Evolutionary conservation across 2,888 invertebrate genomes (phyloP), one percentile per base, ranked within the genome.

Genomic region (Drosophila picticornis): DNA sequence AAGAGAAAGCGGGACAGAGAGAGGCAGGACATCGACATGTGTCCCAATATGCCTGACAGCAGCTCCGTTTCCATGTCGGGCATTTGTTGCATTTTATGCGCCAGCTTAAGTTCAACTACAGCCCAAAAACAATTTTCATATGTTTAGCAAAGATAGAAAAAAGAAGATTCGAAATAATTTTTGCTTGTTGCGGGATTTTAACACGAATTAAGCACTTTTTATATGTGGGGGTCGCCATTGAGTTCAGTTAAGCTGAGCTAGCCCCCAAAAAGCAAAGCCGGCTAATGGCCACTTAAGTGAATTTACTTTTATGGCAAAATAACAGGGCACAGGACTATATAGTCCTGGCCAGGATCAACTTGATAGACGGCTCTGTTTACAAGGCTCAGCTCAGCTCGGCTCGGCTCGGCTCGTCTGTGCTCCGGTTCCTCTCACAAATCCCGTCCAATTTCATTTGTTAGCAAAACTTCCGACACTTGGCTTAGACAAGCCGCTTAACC

Each of bases 211-310:
- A 70, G 80, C 81, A 75, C 69, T 75, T 88, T 87, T 85, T 82
- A 80, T 88, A 78, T 67, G 62, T n/a, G 43, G 68, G 48, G 57
- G 61, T 25, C 46, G 16, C 46, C 46, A 31, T 64, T 46, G 58
- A 13, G 38, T 38, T 25, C 67, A 60, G 61, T 61, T 69, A 69
- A 74, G 84, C 75, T 83, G 29, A 46, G 46, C 16, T 57, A 31
- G 43, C 40, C 38, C 46, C 69, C 56, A 38, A 16, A 36, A 40
- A 50, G 43, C 53, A 83, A 88, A 80, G 80, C 86, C 72, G 52
- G 46, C 77, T 83, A 90, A 90, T 88, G 86, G 87, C 60, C 87
- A 84, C 89, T 88, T 88, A 84, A 84, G 70, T 66, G 82, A 84
- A 84, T 80, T 86, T 88, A 80, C 76, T 90, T 86, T 90, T 86